These are phyloP conservation scores for Hyalella azteca DNA, from an alignment of 2,888 invertebrate species.

Conservation along the genomic window DNA sequence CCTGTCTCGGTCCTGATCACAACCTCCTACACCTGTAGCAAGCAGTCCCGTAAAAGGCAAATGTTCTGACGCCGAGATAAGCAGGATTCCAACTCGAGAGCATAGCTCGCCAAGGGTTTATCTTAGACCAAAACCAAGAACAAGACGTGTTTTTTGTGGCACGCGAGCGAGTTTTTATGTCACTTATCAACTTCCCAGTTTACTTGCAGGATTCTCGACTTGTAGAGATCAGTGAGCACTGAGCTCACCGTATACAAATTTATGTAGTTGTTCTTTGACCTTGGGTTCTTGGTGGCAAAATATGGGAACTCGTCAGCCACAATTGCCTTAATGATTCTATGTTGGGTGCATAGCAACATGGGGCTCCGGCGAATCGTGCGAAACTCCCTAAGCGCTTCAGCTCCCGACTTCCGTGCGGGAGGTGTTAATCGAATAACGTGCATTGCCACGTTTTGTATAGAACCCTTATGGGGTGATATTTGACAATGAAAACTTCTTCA, in stretches of 20 bases:
- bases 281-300: conserved; percentile 7
- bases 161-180: not conserved
- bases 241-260: conserved; percentile 2
- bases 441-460: no score
- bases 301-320: conserved; percentile 13
- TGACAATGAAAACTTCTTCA: no score
- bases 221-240: not conserved
- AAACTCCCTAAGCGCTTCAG: not conserved
- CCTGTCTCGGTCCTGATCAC: no score
- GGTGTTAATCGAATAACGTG: no score
- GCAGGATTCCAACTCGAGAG: not conserved
- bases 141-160: not conserved
- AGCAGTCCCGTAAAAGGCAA: conserved; percentile 1
- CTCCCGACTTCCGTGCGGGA: not conserved
- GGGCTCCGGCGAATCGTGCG: not conserved
- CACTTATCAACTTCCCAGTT: conserved; percentile 11
- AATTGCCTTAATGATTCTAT: conserved; percentile 1
- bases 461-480: no score
- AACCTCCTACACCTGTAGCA: no score
- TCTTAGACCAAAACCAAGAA: not conserved
- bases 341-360: conserved; percentile 11
- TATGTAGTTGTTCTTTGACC: not conserved
- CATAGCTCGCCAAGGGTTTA: not conserved
- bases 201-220: conserved; percentile 20
- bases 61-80: not conserved